These are phyloP conservation scores for Goniozus legneri DNA, from an alignment of 1,140 invertebrate species.

Conservation along the genomic window DNA sequence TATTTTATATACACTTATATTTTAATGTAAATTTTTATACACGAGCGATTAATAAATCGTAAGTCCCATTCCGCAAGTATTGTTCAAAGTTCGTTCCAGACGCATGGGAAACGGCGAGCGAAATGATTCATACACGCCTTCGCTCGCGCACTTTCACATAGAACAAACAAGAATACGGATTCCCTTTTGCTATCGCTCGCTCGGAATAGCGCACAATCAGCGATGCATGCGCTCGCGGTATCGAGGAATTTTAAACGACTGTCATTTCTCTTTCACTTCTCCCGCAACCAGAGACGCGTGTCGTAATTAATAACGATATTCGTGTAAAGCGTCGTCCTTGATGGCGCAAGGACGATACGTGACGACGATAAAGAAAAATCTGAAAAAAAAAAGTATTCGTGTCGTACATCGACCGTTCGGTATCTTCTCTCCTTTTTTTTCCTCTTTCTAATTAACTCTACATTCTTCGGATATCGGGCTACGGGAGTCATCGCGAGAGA, in stretches of 20 bases:
- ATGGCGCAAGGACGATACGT: conserved; percentile 3
- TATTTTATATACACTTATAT: too few relatives aligned
- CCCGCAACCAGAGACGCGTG: background rate
- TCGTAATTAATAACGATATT: conserved; percentile 21
- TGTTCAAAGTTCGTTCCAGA: too few relatives aligned
- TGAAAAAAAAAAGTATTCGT: too few relatives aligned
- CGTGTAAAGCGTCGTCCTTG: conserved; percentile 3
- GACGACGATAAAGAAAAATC: background rate
- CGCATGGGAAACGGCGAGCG: too few relatives aligned
- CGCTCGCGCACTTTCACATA: conserved; percentile 17
- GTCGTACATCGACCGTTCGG: too few relatives aligned
- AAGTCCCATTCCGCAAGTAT: too few relatives aligned
- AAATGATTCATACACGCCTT: conserved; percentile 29
- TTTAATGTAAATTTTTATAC: too few relatives aligned
- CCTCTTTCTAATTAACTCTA: too few relatives aligned
- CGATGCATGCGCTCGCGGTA: background rate
- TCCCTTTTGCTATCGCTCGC: background rate
- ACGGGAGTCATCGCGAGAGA: too few relatives aligned
- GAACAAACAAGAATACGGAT: conserved; percentile 20
- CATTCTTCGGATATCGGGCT: too few relatives aligned
- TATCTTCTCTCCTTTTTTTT: too few relatives aligned
- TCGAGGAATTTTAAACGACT: conserved; percentile 17
- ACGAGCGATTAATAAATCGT: too few relatives aligned
- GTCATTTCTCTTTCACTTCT: background rate
- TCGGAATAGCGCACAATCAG: background rate